phyloP scores from a whole-genome alignment of 2,888 invertebrate species.

The Onchidella celtica region DNA sequence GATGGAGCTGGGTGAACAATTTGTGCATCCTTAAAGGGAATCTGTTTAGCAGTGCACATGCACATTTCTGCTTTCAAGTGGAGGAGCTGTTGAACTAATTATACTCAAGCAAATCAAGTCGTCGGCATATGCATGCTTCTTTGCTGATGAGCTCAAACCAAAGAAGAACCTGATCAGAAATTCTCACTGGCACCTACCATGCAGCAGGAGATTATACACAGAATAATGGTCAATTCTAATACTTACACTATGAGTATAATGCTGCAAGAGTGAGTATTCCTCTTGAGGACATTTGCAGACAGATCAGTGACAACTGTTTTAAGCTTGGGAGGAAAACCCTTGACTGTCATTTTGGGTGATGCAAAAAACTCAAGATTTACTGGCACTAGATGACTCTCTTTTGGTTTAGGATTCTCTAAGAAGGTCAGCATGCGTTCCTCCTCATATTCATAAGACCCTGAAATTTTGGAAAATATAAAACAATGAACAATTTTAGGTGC shows the following conservation, averaged over 20 bases:
- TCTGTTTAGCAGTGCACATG: too few relatives aligned
- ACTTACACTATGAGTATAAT: constrained; percentile 18
- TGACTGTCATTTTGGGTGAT: neutral
- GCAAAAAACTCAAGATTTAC: neutral
- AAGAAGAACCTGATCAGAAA: neutral
- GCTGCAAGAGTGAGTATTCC: constrained; percentile 19
- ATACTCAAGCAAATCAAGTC: too few relatives aligned
- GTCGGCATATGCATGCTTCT: too few relatives aligned
- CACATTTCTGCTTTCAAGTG: too few relatives aligned
- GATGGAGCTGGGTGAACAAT: too few relatives aligned
- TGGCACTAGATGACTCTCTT: constrained; percentile 50
- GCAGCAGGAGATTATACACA: neutral
- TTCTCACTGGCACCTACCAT: too few relatives aligned
- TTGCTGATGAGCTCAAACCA: neutral
- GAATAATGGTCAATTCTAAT: too few relatives aligned
- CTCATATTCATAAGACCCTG: constrained; percentile 67
- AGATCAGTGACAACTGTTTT: neutral
- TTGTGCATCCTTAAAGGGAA: too few relatives aligned
- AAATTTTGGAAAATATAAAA: too few relatives aligned
- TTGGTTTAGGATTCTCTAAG: constrained; percentile 55
- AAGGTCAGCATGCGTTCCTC: constrained; percentile 63
- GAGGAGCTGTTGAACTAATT: too few relatives aligned
- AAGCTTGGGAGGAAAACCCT: neutral
- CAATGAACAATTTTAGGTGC: too few relatives aligned
- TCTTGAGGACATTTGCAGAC: neutral